Conservation (phyloP, 2,888 invertebrate species). For the Cheiracanthium punctorium region DNA sequence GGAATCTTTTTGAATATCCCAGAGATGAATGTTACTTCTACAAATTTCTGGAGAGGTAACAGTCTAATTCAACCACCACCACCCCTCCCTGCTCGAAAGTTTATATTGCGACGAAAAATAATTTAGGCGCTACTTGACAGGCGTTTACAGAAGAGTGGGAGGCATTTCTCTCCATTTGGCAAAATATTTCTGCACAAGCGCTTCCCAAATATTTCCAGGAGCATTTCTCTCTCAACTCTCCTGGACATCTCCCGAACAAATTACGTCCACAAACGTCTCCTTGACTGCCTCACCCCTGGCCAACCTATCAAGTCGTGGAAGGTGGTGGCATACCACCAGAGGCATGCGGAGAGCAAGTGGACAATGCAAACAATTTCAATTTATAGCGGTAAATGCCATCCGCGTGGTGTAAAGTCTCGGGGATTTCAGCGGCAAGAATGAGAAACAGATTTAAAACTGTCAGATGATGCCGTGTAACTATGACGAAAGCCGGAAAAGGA, state of each 20-base stretch:
- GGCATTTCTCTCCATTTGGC: background rate
- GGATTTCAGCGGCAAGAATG: background rate
- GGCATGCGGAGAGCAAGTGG: slow-evolving; percentile 18
- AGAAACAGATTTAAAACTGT: background rate
- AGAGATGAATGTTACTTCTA: too few species aligned
- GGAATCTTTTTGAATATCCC: too few species aligned
- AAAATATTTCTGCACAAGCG: background rate
- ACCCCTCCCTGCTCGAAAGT: background rate
- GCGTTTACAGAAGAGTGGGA: background rate
- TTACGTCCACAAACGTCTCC: background rate
- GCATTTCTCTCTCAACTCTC: background rate
- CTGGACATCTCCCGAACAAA: background rate
- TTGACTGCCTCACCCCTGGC: background rate
- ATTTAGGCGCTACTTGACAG: background rate
- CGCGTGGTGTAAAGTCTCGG: background rate
- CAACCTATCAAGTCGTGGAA: background rate
- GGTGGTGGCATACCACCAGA: background rate
- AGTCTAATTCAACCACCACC: too few species aligned
- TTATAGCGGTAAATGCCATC: background rate
- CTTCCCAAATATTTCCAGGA: background rate
- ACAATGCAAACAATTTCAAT: slow-evolving; percentile 65
- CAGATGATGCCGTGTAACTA: background rate
- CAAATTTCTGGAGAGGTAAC: too few species aligned
- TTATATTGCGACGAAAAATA: background rate
- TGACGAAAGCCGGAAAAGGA: too few species aligned